These are phyloP conservation scores for Montipora capricornis DNA, from an alignment of 64 coral and sea anemone species.

Conservation along the genomic window DNA sequence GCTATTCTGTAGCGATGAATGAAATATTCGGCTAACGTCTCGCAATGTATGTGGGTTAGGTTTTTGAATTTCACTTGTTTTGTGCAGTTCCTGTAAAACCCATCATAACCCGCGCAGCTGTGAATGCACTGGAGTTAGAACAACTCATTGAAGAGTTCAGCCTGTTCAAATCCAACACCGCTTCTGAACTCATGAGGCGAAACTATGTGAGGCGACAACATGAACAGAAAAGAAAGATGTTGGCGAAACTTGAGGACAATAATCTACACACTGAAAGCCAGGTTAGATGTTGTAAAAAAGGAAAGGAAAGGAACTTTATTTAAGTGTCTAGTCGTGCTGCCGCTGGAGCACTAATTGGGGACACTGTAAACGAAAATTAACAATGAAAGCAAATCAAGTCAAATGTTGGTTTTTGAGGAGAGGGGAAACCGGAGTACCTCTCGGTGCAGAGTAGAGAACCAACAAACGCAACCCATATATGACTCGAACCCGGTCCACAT, in stretches of 20 bases:
- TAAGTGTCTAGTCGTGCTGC: too few relatives aligned
- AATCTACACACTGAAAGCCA: constrained; percentile 28
- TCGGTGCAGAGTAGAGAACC: too few relatives aligned
- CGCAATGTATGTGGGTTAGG: background rate
- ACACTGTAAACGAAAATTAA: too few relatives aligned
- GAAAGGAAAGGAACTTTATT: too few relatives aligned
- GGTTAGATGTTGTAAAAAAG: background rate
- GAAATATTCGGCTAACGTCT: too few relatives aligned
- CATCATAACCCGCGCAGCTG: constrained; percentile 73
- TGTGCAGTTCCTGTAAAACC: constrained; percentile 74
- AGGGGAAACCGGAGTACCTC: too few relatives aligned
- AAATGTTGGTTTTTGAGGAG: too few relatives aligned
- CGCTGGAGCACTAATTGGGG: too few relatives aligned
- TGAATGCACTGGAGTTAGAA: constrained; percentile 74
- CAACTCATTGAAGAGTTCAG: constrained; percentile 74
- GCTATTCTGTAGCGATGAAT: too few relatives aligned
- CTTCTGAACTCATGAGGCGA: constrained; percentile 79
- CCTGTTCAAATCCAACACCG: constrained; percentile 80
- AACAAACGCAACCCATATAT: too few relatives aligned
- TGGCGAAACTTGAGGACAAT: constrained; percentile 76
- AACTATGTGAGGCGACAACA: constrained; percentile 83
- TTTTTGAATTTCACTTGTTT: background rate
- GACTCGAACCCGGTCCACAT: too few relatives aligned
- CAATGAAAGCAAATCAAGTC: too few relatives aligned
- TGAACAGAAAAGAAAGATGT: constrained; percentile 80